These are phyloP conservation scores for Pristionchus arcanus DNA, from an alignment of 2,888 invertebrate species.

Conservation along the genomic window DNA sequence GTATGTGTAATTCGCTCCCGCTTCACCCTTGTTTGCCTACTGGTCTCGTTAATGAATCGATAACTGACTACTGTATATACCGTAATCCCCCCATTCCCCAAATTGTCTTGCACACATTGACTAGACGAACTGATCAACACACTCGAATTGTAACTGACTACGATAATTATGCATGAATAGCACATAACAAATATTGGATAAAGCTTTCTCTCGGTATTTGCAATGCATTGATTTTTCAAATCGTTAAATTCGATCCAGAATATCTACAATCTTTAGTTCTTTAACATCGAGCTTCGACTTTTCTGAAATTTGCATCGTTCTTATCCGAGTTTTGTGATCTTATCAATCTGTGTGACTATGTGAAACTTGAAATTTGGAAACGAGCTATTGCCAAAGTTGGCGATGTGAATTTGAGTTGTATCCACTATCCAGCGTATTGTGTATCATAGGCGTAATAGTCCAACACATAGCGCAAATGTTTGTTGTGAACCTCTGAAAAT, in stretches of 20 bases:
- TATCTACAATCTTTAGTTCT: no score
- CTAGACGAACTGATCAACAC: conserved; percentile 30
- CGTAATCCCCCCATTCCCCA: conserved; percentile 1
- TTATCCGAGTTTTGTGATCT: no score
- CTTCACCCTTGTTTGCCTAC: neutral
- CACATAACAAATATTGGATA: conserved; percentile 18
- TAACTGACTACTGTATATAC: conserved; percentile 39
- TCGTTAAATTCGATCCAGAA: neutral
- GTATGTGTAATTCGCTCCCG: neutral
- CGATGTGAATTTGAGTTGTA: no score
- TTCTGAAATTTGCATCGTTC: no score
- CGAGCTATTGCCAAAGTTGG: no score
- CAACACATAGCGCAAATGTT: no score
- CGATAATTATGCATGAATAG: neutral
- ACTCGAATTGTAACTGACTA: conserved; percentile 15
- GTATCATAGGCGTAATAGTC: no score
- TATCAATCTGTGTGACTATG: no score
- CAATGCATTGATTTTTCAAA: neutral
- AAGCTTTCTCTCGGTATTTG: neutral
- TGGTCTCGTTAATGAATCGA: conserved; percentile 20
- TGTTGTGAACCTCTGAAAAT: no score
- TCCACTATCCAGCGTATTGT: no score
- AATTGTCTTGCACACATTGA: neutral
- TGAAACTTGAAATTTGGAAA: no score
- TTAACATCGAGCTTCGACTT: no score